phyloP scores from a whole-genome alignment of 1,140 invertebrate species.

The Hycleus phaleratus region DNA sequence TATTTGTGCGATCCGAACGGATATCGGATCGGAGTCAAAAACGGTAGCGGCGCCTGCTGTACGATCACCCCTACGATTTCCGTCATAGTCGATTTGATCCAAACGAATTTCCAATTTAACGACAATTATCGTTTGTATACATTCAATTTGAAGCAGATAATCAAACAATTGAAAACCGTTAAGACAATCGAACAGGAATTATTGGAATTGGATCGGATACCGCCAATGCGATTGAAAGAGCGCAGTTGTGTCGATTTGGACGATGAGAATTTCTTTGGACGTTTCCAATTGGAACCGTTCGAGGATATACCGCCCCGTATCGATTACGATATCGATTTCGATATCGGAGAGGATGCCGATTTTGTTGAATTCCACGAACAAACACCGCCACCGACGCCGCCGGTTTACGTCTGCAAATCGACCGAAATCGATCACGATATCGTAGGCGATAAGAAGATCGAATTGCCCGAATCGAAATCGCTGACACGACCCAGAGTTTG shows the following conservation, averaged over 20 bases:
- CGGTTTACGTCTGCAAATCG: no score
- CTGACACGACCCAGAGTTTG: no score
- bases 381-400: no score
- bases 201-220: slow-evolving; percentile 43
- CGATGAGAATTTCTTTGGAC: no score
- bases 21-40: slow-evolving; percentile 32
- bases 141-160: slow-evolving; percentile 47
- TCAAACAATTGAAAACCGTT: slow-evolving; percentile 43
- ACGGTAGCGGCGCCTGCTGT: slow-evolving; percentile 46
- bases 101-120: slow-evolving; percentile 43
- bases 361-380: no score
- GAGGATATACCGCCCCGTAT: no score
- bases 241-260: slow-evolving; percentile 21
- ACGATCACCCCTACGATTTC: slow-evolving; percentile 43
- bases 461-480: no score
- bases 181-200: slow-evolving; percentile 44
- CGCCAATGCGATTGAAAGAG: slow-evolving; percentile 33
- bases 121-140: slow-evolving; percentile 35
- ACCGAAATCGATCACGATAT: no score
- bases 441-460: no score
- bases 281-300: no score
- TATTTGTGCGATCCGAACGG: slow-evolving; percentile 43
- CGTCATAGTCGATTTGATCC: slow-evolving; percentile 29
- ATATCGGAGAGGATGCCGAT: no score
- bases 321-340: no score